These are phyloP conservation scores for Arvicanthis niloticus DNA, from an alignment of 2,113 vertebrate genomes.

Conservation along the genomic window DNA sequence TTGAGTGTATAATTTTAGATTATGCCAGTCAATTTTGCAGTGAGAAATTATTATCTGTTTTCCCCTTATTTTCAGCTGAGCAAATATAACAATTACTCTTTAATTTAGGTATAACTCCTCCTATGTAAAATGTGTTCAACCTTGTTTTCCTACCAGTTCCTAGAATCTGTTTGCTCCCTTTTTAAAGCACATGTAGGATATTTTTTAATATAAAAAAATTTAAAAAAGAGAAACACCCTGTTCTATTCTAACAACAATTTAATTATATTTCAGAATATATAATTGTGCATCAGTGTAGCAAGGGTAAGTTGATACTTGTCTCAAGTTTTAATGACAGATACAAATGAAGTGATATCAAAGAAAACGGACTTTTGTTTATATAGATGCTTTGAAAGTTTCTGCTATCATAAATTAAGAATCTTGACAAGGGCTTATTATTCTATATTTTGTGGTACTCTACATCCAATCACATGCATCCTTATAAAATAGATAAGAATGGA, in stretches of 20 bases:
- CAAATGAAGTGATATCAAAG: not conserved
- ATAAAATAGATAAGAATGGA: not conserved
- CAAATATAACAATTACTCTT: not conserved
- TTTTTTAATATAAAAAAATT: not conserved
- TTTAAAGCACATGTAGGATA: not conserved
- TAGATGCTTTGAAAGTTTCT: not conserved
- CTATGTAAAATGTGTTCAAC: slow-evolving; percentile 13
- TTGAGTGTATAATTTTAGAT: slow-evolving; percentile 25
- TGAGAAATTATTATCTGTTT: not conserved
- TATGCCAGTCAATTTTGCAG: slow-evolving; percentile 44
- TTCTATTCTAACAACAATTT: slow-evolving; percentile 32
- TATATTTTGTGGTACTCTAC: not conserved
- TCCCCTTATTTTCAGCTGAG: not conserved
- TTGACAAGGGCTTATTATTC: not conserved
- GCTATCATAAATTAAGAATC: not conserved
- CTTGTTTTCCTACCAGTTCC: not conserved
- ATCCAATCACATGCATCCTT: not conserved
- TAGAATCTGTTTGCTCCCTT: not conserved
- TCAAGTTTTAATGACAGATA: not conserved
- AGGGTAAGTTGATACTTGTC: not conserved
- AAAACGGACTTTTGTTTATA: not conserved
- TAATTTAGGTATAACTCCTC: not conserved
- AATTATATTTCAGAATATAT: not conserved
- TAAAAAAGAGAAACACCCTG: not conserved
- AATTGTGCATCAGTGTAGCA: slow-evolving; percentile 25